Base-by-base conservation (phyloP, 1,140 invertebrate species). In the Berghia stephanieae region DNA sequence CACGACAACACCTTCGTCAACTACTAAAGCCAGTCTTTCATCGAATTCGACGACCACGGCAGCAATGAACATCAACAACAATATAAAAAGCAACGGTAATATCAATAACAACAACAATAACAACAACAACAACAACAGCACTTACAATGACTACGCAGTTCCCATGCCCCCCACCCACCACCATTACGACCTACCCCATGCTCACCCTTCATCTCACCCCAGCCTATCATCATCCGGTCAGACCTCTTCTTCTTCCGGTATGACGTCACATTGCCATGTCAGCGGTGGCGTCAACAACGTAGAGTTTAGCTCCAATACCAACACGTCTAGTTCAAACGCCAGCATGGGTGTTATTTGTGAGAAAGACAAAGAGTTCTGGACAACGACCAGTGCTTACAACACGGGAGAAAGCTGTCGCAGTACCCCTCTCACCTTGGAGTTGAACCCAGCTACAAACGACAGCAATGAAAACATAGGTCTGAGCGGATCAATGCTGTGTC, bases 361-460 rank as follows among this genome's bases (percentile, higher is more conserved):
- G 31, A 81, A 80, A 52, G 85, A 86, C 44, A 81, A 81, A 68
- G 85, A 86, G 68, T 70, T 81, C 24, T 84, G 83, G 21, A 82
- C 81, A 36, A 83, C 83, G 21, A 86, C 93, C 36, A 94, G 93
- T 88, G 94, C 94, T 68, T 94, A 94, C 83, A 95, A 94, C 81
- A 94, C 94, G 1, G 94, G 93, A 1, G 94, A 94, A 66, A 90
- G 90, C 78, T 94, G 93, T 81, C 92, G 94, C 73, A 94, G 93
- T 82, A 94, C 93, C 74, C 93, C 92, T 0, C 75, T 87, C 1
- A 86, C 85, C 55, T 88, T 93, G 13, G 92, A 93, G 82, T 87
- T 93, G 3, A 92, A 91, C 66, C 89, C 90, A 60, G 86, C 85
- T 8, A 83, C 86, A n/a, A 85, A 84, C 75, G 85, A 86, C 46